Evolutionary conservation across 2,113 vertebrate genomes (phyloP).

Genomic region (Sakesphorus luctuosus): DNA sequence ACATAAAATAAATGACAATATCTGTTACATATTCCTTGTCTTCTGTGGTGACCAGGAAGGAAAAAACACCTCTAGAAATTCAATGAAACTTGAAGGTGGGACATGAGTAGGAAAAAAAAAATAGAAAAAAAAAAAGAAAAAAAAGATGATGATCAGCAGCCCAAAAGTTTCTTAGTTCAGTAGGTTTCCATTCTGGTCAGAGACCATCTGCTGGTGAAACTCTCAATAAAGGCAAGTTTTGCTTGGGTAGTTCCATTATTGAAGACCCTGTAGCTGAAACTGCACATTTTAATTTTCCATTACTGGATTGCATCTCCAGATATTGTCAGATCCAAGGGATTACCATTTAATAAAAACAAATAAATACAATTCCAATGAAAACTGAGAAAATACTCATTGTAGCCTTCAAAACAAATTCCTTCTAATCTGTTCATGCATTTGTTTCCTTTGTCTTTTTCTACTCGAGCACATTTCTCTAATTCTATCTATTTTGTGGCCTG

Average conservation of each 20-base stretch:
- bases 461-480: neutral
- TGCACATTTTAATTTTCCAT: conserved; percentile 32
- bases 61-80: neutral
- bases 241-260: neutral
- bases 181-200: neutral
- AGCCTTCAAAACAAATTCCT: neutral
- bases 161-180: neutral
- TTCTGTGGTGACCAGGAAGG: neutral
- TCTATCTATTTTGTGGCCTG: neutral
- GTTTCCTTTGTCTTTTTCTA: conserved; percentile 6
- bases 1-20: neutral
- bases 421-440: neutral
- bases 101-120: neutral
- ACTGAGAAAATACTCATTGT: neutral
- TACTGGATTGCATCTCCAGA: neutral
- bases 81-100: neutral
- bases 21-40: neutral
- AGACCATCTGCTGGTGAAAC: neutral
- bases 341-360: neutral
- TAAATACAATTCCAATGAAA: neutral
- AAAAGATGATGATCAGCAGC: neutral
- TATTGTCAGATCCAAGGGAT: neutral
- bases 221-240: neutral
- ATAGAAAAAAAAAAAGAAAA: neutral
- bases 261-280: neutral